Evolutionary conservation across 37 sponge, comb jelly and placozoan genomes (phyloP).

Genomic region (Cliona cf. orientalis): DNA sequence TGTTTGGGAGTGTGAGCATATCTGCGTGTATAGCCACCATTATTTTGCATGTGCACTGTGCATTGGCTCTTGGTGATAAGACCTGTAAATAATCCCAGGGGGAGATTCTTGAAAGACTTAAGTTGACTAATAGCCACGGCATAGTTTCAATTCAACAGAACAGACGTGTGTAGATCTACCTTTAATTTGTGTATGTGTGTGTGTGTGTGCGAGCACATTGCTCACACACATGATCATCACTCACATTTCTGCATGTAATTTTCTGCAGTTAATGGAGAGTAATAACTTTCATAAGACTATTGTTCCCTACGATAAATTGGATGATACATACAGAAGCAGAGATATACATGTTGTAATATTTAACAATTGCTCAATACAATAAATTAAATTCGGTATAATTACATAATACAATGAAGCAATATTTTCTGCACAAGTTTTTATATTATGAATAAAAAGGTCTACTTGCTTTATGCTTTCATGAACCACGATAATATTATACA

Average conservation of each 20-base stretch:
- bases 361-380: too few relatives aligned
- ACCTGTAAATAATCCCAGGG: background rate
- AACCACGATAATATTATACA: too few relatives aligned
- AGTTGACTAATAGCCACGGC: too few relatives aligned
- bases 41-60: too few relatives aligned
- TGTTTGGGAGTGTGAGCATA: background rate
- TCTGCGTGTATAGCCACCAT: background rate
- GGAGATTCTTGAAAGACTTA: too few relatives aligned
- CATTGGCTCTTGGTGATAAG: too few relatives aligned
- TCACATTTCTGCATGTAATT: background rate
- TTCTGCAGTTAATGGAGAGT: slow-evolving; percentile 37
- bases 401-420: too few relatives aligned
- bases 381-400: too few relatives aligned
- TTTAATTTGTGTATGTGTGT: background rate
- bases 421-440: too few relatives aligned
- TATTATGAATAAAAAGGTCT: too few relatives aligned
- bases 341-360: slow-evolving; percentile 72
- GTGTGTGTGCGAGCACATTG: background rate
- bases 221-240: background rate
- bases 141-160: background rate
- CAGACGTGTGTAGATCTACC: background rate
- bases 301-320: slow-evolving; percentile 34
- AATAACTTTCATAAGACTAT: slow-evolving; percentile 34
- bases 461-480: too few relatives aligned
- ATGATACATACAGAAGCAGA: slow-evolving; percentile 48